These are phyloP conservation scores for Nasonia giraulti DNA, from an alignment of 1,140 invertebrate genomes.

Conservation along the genomic window DNA sequence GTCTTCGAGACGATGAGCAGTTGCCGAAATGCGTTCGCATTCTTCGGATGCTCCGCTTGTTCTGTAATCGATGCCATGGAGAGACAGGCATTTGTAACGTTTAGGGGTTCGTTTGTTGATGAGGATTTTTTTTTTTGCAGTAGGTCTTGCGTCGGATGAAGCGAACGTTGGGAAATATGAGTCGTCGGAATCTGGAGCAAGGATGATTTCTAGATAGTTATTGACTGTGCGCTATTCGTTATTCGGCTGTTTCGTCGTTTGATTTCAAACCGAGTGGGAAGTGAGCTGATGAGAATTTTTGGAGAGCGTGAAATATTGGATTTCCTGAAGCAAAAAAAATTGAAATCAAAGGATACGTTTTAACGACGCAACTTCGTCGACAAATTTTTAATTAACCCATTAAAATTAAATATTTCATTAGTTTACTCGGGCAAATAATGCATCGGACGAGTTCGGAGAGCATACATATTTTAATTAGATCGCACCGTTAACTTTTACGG, in stretches of 20 bases:
- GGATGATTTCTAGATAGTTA: not conserved
- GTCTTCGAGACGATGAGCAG: not conserved
- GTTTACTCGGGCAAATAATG: no score
- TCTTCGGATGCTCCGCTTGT: not conserved
- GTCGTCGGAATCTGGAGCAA: not conserved
- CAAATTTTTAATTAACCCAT: no score
- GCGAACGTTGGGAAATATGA: not conserved
- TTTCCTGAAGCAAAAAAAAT: no score
- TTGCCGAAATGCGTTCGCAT: constrained; percentile 22
- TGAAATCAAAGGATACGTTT: no score
- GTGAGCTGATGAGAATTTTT: no score
- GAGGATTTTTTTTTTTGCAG: not conserved
- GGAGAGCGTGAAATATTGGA: no score
- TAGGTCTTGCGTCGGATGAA: not conserved
- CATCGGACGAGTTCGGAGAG: no score
- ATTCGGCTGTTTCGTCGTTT: not conserved
- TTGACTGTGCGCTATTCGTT: not conserved
- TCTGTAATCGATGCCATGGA: not conserved
- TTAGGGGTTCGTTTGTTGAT: not conserved
- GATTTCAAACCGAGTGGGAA: no score
- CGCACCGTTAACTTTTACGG: not conserved
- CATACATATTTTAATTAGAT: not conserved
- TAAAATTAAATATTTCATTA: no score
- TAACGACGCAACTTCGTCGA: no score
- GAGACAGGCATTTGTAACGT: constrained; percentile 1